phyloP scores from a whole-genome alignment of 2,888 invertebrate species.

The Thymelicus sylvestris region DNA sequence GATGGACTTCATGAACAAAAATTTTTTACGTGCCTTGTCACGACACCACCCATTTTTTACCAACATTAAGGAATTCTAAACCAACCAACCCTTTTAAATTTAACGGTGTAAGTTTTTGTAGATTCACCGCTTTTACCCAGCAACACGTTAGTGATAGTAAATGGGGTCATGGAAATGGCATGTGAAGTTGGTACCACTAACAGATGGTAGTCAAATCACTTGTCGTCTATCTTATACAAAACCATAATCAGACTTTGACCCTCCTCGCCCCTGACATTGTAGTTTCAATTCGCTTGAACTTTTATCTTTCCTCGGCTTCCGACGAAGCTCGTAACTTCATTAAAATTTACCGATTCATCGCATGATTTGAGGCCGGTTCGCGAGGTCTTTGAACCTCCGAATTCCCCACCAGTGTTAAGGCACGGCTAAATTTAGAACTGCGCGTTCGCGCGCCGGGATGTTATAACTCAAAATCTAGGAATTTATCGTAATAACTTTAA shows the following conservation, averaged over 20 bases:
- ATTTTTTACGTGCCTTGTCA: no score
- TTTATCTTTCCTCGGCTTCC: slow-evolving; percentile 27
- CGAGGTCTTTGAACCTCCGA: slow-evolving; percentile 80
- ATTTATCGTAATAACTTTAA: slow-evolving; percentile 23
- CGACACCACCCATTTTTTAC: no score
- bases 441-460: slow-evolving; percentile 62
- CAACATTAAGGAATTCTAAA: no score
- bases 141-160: no score
- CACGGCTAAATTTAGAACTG: slow-evolving; percentile 76
- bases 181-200: no score
- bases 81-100: no score
- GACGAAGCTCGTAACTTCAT: slow-evolving; percentile 22
- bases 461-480: slow-evolving; percentile 57
- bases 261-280: slow-evolving; percentile 45
- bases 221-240: no score
- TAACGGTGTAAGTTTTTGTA: no score
- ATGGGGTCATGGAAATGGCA: no score
- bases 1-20: no score
- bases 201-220: no score
- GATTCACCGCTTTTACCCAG: no score
- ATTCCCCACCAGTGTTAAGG: slow-evolving; percentile 71
- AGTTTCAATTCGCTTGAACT: slow-evolving; percentile 49
- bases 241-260: slow-evolving; percentile 58
- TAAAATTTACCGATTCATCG: slow-evolving; percentile 6
- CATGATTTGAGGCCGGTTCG: slow-evolving; percentile 62